Evolutionary conservation across 1,140 invertebrate genomes (phyloP), one percentile per base, ranked within the genome.

Genomic region (Lineus longissimus): DNA sequence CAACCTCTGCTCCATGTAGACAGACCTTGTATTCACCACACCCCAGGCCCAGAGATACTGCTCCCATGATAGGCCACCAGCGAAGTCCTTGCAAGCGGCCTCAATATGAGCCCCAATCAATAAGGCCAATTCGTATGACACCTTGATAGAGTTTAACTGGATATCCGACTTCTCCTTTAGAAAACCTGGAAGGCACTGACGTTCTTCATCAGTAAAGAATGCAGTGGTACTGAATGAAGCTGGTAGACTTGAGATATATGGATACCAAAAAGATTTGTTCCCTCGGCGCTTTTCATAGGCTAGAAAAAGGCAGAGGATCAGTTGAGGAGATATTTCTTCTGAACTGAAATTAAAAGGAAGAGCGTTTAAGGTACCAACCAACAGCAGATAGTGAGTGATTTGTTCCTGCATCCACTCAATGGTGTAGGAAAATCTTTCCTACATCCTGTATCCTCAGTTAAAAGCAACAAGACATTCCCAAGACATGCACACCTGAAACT

Each of bases 1-100:
- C 54, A 60, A 51, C 9, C 71, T 61, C 54, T 75, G 59, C 13
- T 69, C 72, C 2, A 82, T 68, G 72, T 78, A 86, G 19, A 93
- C 86, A 59, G 87, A 87, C 70, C 91, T 83, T 1, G 90, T 90
- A 80, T 92, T 91, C 1, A 93, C 89, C 65, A 86, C 84, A 71
- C 87, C 87, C 83, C 89, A 93, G 0, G 86, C 86, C 84, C 83
- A 85, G 47, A 64, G 61, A 62, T 78, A 82, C 6, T 68, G 29
- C 11, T 75, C 60, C 66, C 63, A 74, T 22, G 57, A 64, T 25
- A 76, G 60, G 29, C 51, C 31, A 13, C 62, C 25, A 31, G 59
- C 41, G 11, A 70, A 62, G 27, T 71, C 61, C 15, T 61, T 57
- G 67, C 62, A 72, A 40, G 61, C n/a, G 7, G 40, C n/a, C 55